Conservation (phyloP, 2,113 vertebrate genomes). For the Mandrillus leucophaeus region DNA sequence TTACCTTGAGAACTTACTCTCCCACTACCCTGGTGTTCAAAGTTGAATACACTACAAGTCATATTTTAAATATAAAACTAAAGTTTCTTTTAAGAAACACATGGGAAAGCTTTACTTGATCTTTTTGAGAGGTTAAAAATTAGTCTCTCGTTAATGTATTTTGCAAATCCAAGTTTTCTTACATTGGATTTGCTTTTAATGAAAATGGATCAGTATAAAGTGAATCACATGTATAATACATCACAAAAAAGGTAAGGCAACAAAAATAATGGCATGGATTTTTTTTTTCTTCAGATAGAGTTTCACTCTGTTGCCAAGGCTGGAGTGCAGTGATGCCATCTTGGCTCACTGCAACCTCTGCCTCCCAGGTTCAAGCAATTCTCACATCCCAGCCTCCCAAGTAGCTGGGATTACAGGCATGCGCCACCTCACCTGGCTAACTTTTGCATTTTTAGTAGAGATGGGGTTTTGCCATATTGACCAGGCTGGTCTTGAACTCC, state of each 20-base stretch:
- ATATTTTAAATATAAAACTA: neutral
- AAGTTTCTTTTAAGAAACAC: neutral
- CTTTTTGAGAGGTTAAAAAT: neutral
- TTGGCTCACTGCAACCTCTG: too few species aligned
- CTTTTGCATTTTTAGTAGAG: too few species aligned
- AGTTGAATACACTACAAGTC: neutral
- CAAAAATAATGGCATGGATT: neutral
- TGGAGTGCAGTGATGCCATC: too few species aligned
- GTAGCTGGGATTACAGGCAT: too few species aligned
- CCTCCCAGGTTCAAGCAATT: too few species aligned
- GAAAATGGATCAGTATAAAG: neutral
- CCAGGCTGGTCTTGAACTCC: too few species aligned
- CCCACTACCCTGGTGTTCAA: too few species aligned
- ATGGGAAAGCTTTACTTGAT: neutral
- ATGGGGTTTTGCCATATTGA: too few species aligned
- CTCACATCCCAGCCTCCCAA: too few species aligned
- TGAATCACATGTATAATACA: neutral
- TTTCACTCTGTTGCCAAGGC: too few species aligned
- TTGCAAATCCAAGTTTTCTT: neutral
- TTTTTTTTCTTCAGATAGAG: neutral
- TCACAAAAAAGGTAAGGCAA: neutral
- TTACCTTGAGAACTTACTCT: neutral
- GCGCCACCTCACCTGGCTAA: too few species aligned
- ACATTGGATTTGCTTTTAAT: neutral
- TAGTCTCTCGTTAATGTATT: neutral